Percentiles rank a stretch among this genome's conserved stretches.
These are phyloP conservation scores for Neopelma chrysocephalum DNA, from an alignment of 2,797 vertebrate genomes.

Conservation along the genomic window DNA sequence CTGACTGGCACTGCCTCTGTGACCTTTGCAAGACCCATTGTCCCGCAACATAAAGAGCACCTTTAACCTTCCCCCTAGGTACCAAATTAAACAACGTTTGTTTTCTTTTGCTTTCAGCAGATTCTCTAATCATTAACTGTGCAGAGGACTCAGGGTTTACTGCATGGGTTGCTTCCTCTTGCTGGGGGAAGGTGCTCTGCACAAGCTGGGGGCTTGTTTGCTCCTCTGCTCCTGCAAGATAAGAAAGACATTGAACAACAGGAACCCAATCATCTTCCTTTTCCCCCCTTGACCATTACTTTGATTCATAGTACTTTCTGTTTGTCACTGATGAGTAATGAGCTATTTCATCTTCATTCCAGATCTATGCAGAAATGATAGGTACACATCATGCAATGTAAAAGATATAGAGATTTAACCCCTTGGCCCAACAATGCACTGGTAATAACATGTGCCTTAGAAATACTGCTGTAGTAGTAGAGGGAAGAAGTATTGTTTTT, in stretches of 20 bases:
- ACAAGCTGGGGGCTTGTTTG: not conserved
- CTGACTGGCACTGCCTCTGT: rapidly evolving
- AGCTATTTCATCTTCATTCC: not conserved
- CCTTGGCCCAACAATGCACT: not conserved
- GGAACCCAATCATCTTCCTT: not conserved
- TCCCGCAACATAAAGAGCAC: not conserved
- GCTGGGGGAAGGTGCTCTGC: not conserved
- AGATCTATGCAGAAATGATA: not conserved
- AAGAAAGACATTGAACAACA: constrained; percentile 9
- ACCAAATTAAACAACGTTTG: not conserved
- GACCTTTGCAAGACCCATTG: not conserved
- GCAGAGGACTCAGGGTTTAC: not conserved
- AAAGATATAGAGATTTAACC: not conserved
- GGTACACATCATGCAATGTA: not conserved
- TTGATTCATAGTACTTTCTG: constrained; percentile 49
- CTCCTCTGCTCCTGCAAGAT: not conserved
- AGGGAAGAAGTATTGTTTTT: not conserved
- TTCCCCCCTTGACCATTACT: not conserved
- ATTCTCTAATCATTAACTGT: constrained; percentile 25
- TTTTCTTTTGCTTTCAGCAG: constrained; percentile 4
- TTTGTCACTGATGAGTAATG: constrained; percentile 24
- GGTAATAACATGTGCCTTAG: not conserved
- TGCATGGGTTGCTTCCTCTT: rapidly evolving
- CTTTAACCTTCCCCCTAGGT: not conserved
- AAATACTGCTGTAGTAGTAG: not conserved